Base-by-base conservation (phyloP, 2,888 invertebrate species). In the Stenoptilia bipunctidactyla region DNA sequence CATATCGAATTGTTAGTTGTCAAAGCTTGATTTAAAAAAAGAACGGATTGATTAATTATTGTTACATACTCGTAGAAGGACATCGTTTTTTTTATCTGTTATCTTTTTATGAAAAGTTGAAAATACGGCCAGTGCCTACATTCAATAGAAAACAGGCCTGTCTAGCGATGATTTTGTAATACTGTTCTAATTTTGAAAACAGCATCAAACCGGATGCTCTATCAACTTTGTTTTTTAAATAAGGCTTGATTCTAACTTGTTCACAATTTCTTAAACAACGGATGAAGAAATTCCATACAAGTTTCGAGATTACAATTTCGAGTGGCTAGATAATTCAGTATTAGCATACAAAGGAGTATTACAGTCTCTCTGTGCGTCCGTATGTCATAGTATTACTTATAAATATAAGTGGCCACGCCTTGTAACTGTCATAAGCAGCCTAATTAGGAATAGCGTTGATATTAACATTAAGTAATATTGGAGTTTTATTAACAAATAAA, bases 301-400 rank as follows among this genome's bases (percentile, higher is more conserved):
- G 79, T 76, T 75, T 66, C 58, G 61, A 82, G 83, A 82, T 83
- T 80, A 83, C 76, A 77, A 79, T 83, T 83, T 79, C 69, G 74
- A 73, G 66, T 61, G 69, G 74, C 77, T 82, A 82, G 82, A 83
- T 82, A 79, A 83, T 82, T 82, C 75, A 66, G 66, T 70, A 74
- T 79, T 83, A 73, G 79, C 82, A 83, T 83, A 83, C 82, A 83
- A 83, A 80, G 80, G 79, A 69, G 76, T 67, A 77, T 79, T 79
- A 79, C 79, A 68, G 73, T 67, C 66, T 58, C 20, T 3, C 57
- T 65, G 67, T 71, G 67, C 68, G 74, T 75, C 64, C 71, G 74
- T 73, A 62, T 76, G 75, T 73, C 74, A 67, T 58, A 58, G 58
- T 40, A 37, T 39, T 56, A 64, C 67, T 63, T 69, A 63, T 66